Base-by-base conservation (phyloP, 2,888 invertebrate species). In the Sphaerophoria rueppellii region DNA sequence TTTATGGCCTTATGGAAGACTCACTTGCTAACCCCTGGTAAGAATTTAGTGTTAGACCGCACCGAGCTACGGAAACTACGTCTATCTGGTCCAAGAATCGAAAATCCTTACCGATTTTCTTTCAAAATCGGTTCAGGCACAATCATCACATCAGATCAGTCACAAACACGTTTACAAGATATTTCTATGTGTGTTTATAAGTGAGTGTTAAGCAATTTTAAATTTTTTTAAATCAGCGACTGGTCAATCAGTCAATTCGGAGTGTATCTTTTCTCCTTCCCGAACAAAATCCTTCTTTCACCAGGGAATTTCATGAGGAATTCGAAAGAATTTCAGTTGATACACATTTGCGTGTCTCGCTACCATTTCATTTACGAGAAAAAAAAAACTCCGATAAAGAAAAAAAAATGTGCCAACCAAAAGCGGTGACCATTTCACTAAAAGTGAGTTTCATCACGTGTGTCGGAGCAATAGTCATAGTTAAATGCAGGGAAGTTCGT, bases 371-470 rank as follows among this genome's bases (percentile, higher is more conserved):
- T 24, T 40, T 24, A 24, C 24, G 5, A 16, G 1, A 55, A 6
- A 32, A 1, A 11, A 55, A 2, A 60, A 34, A 55, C 2, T 24
- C 1, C 24, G 24, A 24, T 24, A 2, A 0, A 57, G 0, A 58
- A 40, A 58, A 55, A 34, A 55, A 43, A 43, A 61, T 43, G 58
- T 52, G 24, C 50, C 5, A 48, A 16, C 61, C 9, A 50, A 73
- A 52, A 58, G 63, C 24, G 70, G 37, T 83, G 75, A 74, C 80
- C 71, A 80, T 76, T 80, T 83, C 52, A 61, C 34, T 72, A 43
- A 70, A 78, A 79, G 24, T 79, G 55, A 61, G 55, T 72, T 69
- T 50, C 60, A 74, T 79, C 60, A 75, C 75, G 82, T 74, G 65
- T 79, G 60, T 60, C n/a, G 37, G 50, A 72, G 55, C 75, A 52